Conservation (phyloP, 2,113 vertebrate species). For the Marcusenius ussheri region DNA sequence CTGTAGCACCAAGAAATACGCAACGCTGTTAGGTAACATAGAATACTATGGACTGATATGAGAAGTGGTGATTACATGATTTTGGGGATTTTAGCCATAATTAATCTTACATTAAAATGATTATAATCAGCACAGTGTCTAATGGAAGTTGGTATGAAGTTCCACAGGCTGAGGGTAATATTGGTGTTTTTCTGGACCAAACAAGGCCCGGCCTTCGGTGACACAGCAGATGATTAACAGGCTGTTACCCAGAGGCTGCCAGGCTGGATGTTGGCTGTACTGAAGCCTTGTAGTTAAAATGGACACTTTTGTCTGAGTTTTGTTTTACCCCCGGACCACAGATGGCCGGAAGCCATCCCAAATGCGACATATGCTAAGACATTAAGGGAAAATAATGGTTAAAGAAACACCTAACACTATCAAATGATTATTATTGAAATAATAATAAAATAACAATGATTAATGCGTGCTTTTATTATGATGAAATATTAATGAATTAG, state of each 20-base stretch:
- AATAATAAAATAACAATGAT: background rate
- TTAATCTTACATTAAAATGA: background rate
- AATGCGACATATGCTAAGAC: background rate
- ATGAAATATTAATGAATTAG: background rate
- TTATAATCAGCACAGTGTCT: background rate
- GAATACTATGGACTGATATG: background rate
- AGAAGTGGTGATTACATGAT: background rate
- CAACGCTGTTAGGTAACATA: background rate
- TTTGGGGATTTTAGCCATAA: background rate
- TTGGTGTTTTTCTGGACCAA: background rate
- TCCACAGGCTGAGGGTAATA: background rate
- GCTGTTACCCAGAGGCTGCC: background rate
- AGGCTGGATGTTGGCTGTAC: background rate
- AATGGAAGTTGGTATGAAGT: background rate
- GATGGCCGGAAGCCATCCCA: background rate
- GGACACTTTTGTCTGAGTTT: background rate
- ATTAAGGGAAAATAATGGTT: background rate
- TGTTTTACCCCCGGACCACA: background rate
- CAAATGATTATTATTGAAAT: background rate
- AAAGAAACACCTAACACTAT: background rate
- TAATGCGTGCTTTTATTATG: background rate
- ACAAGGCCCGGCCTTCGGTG: background rate
- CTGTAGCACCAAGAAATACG: background rate
- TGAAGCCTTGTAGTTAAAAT: background rate
- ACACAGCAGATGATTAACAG: background rate